Conservation (phyloP, 2,888 invertebrate species). For the Tenodera sinensis region DNA sequence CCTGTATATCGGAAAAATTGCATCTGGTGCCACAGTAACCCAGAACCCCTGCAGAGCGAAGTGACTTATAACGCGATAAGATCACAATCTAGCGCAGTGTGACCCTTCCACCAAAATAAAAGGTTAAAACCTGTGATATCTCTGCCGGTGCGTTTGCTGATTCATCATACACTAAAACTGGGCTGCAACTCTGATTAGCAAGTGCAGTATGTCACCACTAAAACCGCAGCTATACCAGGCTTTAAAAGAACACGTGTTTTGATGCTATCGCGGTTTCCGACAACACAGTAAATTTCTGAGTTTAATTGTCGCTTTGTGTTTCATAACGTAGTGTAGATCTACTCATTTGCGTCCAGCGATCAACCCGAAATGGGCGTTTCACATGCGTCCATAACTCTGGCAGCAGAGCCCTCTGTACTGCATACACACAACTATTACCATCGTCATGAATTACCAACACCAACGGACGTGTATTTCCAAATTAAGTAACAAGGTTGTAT, state of each 20-base stretch:
- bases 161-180: neutral
- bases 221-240: neutral
- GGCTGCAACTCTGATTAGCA: neutral
- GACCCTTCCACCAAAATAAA: neutral
- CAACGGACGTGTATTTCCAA: too few species aligned
- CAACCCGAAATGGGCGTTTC: neutral
- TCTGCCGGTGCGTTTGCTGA: neutral
- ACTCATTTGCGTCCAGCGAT: neutral
- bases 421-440: neutral
- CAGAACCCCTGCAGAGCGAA: too few species aligned
- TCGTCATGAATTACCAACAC: neutral
- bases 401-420: neutral
- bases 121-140: neutral
- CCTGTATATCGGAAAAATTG: too few species aligned
- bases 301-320: neutral
- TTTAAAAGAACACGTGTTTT: neutral
- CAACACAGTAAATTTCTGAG: neutral
- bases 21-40: too few species aligned
- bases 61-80: neutral
- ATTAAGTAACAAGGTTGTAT: too few species aligned
- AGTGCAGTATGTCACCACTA: neutral
- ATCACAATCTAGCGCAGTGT: neutral
- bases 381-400: neutral
- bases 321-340: neutral
- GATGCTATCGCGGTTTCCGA: neutral